These are phyloP conservation scores for Mustelus asterias DNA, from an alignment of 2,113 vertebrate genomes.

Conservation along the genomic window DNA sequence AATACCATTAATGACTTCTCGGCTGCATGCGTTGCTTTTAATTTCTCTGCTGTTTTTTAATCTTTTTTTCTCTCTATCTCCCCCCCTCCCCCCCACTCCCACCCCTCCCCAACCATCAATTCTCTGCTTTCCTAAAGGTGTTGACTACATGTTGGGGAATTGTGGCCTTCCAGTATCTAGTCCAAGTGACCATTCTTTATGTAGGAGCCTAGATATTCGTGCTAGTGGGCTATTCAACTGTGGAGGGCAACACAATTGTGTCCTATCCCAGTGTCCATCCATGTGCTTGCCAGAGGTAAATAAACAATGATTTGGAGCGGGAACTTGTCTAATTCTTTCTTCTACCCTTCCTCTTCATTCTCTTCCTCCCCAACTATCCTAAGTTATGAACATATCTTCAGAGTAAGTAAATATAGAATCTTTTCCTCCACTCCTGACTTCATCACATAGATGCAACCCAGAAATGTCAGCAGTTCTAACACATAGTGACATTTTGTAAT, in stretches of 20 bases:
- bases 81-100: background rate
- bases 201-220: background rate
- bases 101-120: background rate
- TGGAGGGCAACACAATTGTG: background rate
- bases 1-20: background rate
- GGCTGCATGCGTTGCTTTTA: background rate
- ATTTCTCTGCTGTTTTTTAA: background rate
- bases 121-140: background rate
- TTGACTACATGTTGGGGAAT: background rate
- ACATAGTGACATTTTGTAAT: background rate
- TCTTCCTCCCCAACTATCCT: background rate
- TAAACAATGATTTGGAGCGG: background rate
- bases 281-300: background rate
- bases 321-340: background rate
- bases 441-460: background rate
- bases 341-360: background rate
- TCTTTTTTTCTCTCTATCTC: slow-evolving; percentile 18
- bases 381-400: background rate
- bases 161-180: background rate
- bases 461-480: background rate
- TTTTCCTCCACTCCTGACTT: background rate
- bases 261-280: background rate
- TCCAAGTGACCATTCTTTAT: background rate
- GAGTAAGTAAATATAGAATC: background rate
- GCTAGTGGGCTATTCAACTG: background rate